These are phyloP conservation scores for Malurus alboscapulatus DNA, from an alignment of 2,113 vertebrate species.

Conservation along the genomic window DNA sequence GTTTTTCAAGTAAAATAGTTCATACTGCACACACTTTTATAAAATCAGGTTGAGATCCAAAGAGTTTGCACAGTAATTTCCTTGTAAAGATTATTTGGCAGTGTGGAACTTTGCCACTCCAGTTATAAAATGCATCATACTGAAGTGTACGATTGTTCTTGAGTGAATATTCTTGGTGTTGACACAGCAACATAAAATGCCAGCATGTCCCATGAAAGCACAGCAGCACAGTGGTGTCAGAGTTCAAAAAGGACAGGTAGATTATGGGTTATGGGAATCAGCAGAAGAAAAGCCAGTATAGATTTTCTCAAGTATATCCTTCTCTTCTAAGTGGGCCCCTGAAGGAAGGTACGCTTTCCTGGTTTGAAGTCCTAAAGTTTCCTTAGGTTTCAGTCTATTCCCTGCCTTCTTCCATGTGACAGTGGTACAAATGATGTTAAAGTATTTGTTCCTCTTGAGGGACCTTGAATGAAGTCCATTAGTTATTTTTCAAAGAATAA, in stretches of 20 bases:
- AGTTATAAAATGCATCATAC: neutral
- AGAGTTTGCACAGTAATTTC: neutral
- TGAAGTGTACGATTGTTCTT: neutral
- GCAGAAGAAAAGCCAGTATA: neutral
- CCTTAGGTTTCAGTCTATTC: neutral
- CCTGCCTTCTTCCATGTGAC: neutral
- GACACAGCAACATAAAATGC: neutral
- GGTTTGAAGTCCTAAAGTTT: neutral
- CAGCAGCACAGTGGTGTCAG: neutral
- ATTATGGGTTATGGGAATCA: neutral
- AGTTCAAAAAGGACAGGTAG: neutral
- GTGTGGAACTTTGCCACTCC: neutral
- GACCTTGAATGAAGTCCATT: neutral
- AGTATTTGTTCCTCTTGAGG: neutral
- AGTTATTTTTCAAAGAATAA: neutral
- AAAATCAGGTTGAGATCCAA: neutral
- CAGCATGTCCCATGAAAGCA: neutral
- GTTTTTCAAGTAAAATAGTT: neutral
- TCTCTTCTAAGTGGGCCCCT: neutral
- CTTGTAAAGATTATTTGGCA: neutral
- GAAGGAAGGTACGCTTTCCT: neutral
- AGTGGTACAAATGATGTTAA: neutral
- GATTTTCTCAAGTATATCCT: neutral
- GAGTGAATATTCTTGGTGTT: neutral
- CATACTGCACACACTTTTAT: neutral